Conservation (phyloP, 1,140 invertebrate genomes). For the Trichonephila clavipes region DNA sequence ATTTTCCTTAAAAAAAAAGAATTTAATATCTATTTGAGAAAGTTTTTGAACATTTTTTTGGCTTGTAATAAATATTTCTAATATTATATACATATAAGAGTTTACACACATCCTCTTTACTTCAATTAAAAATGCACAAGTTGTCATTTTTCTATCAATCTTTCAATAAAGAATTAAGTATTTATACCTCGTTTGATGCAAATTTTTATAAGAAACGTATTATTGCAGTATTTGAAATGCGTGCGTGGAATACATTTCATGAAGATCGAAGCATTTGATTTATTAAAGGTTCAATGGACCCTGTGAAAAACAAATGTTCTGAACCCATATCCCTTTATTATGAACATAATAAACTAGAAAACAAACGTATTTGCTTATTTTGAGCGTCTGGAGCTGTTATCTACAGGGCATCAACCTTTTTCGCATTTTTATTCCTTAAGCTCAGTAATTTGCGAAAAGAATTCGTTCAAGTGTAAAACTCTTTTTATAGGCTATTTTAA, state of each 20-base stretch:
- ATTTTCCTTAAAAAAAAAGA: no score
- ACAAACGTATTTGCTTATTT: neutral
- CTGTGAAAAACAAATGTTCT: neutral
- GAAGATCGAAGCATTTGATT: neutral
- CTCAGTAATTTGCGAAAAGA: no score
- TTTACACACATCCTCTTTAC: no score
- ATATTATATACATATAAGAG: no score
- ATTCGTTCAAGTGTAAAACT: no score
- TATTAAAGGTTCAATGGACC: conserved; percentile 19
- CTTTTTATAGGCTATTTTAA: no score
- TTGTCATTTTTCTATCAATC: no score
- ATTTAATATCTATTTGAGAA: no score
- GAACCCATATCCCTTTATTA: neutral
- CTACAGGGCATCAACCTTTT: neutral
- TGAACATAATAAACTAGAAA: conserved; percentile 2
- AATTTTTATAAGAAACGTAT: neutral
- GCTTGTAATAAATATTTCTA: no score
- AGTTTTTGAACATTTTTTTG: no score
- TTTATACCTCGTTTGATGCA: neutral
- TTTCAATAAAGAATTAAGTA: neutral
- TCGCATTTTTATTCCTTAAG: neutral
- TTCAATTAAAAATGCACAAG: no score
- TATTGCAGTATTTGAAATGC: neutral
- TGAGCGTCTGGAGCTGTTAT: neutral
- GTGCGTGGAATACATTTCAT: neutral